phyloP scores from a whole-genome alignment of 2,113 vertebrate genomes.

The Polypterus bichir region DNA sequence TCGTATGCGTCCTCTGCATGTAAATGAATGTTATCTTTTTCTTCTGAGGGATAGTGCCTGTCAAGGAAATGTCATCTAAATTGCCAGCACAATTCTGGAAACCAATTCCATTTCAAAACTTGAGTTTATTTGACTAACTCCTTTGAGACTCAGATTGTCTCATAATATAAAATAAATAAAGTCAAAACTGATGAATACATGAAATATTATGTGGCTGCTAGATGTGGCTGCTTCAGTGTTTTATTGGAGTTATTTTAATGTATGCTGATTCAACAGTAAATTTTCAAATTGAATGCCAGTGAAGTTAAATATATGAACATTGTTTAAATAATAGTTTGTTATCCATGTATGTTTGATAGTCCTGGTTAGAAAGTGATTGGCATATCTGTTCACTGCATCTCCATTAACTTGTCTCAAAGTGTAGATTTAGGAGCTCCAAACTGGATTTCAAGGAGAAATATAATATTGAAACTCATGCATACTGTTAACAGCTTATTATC shows the following conservation, averaged over 20 bases:
- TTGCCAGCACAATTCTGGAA: no score
- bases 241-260: not conserved
- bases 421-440: constrained; percentile 2
- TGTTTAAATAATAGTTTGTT: not conserved
- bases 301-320: not conserved
- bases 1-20: no score
- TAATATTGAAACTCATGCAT: constrained; percentile 17
- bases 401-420: not conserved
- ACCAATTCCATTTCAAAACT: no score
- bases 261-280: not conserved
- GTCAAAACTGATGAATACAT: no score
- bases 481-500: constrained; percentile 25
- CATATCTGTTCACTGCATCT: not conserved
- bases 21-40: no score
- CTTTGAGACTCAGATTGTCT: not conserved
- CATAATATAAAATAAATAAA: no score
- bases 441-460: constrained; percentile 16
- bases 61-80: no score
- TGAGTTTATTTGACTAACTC: not conserved
- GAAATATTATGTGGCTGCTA: no score
- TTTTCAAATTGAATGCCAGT: not conserved
- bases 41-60: no score
- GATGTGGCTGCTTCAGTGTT: not conserved
- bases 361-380: constrained; percentile 1
- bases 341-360: not conserved